phyloP scores from a whole-genome alignment of 2,888 invertebrate genomes.

The Chironomus riparius region DNA sequence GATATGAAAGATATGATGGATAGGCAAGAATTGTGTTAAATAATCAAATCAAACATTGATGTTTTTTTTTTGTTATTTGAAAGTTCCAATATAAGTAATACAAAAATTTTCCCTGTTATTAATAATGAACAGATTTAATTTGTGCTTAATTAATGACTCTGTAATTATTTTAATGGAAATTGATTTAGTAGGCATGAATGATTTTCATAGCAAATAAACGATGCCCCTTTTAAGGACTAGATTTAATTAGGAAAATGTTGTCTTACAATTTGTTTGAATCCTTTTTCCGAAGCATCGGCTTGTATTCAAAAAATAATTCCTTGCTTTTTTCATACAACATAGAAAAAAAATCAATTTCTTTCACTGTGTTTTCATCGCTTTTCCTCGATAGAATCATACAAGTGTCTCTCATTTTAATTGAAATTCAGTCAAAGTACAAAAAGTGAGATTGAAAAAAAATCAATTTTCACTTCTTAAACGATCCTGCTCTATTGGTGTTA shows the following conservation, averaged over 20 bases:
- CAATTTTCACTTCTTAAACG: slow-evolving; percentile 16
- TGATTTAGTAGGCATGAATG: slow-evolving; percentile 15
- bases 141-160: slow-evolving; percentile 22
- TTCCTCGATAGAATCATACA: no score
- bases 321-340: no score
- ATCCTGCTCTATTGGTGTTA: no score
- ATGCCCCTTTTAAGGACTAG: background rate
- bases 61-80: no score
- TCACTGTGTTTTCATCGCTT: no score
- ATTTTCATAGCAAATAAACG: background rate
- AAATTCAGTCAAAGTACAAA: slow-evolving; percentile 2
- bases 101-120: no score
- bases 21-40: background rate
- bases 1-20: background rate
- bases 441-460: background rate
- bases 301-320: background rate
- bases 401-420: slow-evolving; percentile 7
- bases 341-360: no score
- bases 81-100: no score
- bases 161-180: slow-evolving; percentile 26
- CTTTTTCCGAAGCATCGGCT: background rate
- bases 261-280: no score
- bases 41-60: background rate
- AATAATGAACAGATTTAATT: background rate
- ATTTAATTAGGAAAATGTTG: slow-evolving; percentile 13